Conservation (phyloP, 2,888 invertebrate genomes). For the Patella pellucida region DNA sequence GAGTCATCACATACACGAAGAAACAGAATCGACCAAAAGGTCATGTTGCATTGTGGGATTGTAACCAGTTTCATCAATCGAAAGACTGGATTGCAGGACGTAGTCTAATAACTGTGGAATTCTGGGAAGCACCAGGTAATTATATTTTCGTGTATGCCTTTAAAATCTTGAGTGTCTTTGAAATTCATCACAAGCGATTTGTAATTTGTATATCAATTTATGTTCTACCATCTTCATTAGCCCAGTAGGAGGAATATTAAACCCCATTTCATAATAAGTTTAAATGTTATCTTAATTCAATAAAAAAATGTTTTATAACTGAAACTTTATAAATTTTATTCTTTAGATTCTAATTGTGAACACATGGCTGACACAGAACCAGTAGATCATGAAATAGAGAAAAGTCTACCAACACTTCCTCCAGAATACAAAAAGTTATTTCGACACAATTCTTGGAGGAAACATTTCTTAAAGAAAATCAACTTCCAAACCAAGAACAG, state of each 20-base stretch:
- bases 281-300: too few species aligned
- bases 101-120: constrained; percentile 65
- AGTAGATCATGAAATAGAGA: neutral
- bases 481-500: too few species aligned
- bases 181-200: too few species aligned
- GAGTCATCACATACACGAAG: constrained; percentile 65
- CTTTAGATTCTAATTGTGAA: constrained; percentile 39
- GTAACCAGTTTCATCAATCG: constrained; percentile 66
- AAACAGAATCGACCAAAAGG: constrained; percentile 61
- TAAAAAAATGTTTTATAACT: too few species aligned
- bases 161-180: too few species aligned
- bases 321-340: neutral
- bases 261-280: too few species aligned
- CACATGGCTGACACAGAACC: constrained; percentile 15
- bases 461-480: constrained; percentile 12
- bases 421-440: constrained; percentile 24
- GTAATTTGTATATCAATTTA: too few species aligned
- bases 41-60: constrained; percentile 69
- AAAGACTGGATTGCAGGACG: constrained; percentile 64
- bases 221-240: too few species aligned
- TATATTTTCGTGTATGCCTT: neutral
- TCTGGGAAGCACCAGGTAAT: constrained; percentile 69
- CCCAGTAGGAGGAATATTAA: too few species aligned
- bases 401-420: constrained; percentile 13
- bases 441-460: constrained; percentile 18